Conservation (phyloP, 2,888 invertebrate genomes). For the Microctonus aethiopoides region DNA sequence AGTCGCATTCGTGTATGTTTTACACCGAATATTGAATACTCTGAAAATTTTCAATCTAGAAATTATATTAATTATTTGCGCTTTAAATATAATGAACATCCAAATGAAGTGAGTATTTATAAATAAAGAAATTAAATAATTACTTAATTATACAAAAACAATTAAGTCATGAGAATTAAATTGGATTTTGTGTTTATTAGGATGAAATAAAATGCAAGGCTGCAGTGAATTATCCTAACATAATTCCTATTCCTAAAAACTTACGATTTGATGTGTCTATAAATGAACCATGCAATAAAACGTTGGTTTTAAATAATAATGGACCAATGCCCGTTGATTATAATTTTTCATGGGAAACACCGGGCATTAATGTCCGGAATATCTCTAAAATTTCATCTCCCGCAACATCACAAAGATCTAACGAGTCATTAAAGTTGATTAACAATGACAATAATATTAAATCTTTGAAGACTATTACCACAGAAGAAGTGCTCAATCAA, state of each 20-base stretch:
- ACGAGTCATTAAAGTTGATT: background rate
- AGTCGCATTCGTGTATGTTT: constrained; percentile 51
- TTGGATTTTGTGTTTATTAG: constrained; percentile 64
- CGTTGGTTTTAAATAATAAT: constrained; percentile 69
- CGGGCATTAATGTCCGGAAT: constrained; percentile 31
- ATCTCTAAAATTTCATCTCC: background rate
- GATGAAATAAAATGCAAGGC: constrained; percentile 74
- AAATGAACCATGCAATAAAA: constrained; percentile 66
- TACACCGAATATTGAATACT: constrained; percentile 41
- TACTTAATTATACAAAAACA: background rate
- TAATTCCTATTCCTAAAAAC: constrained; percentile 70
- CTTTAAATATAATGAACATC: constrained; percentile 64
- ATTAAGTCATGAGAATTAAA: background rate
- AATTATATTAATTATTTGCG: constrained; percentile 51
- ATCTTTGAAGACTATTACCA: background rate
- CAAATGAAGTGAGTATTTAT: constrained; percentile 58
- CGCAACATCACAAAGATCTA: background rate
- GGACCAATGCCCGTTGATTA: constrained; percentile 69
- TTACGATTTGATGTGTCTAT: constrained; percentile 75
- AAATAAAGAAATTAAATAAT: background rate
- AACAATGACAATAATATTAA: background rate
- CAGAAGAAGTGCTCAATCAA: background rate
- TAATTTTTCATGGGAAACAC: constrained; percentile 61
- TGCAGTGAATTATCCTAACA: constrained; percentile 77
- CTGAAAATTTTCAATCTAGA: constrained; percentile 48